A percentile compares a stretch with the other conserved stretches of the same genome.
These are phyloP conservation scores for Acrocephalus scirpaceus DNA, from an alignment of 2,797 vertebrate genomes.

Conservation along the genomic window DNA sequence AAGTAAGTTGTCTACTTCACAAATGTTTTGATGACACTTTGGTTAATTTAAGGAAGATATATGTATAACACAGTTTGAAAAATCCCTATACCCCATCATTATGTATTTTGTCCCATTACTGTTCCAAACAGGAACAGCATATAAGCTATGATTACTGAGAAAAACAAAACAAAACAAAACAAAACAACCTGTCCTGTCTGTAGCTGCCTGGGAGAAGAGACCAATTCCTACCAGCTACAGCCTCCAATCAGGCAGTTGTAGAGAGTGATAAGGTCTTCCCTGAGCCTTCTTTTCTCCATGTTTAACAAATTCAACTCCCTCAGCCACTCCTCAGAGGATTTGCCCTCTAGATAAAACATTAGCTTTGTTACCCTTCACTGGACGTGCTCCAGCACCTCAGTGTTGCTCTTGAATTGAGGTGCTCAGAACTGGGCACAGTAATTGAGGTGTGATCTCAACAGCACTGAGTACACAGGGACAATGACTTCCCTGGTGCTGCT, in stretches of 20 bases:
- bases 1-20: background rate
- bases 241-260: background rate
- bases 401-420: too few relatives aligned
- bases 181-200: background rate
- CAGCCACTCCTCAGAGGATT: background rate
- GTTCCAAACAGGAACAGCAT: background rate
- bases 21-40: background rate
- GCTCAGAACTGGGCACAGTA: background rate
- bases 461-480: background rate
- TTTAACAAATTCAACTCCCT: background rate
- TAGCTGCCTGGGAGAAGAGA: background rate
- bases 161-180: background rate
- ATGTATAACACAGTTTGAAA: background rate
- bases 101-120: background rate
- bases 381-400: background rate
- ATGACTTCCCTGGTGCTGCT: background rate
- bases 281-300: background rate
- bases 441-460: background rate
- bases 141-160: background rate
- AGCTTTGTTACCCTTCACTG: background rate
- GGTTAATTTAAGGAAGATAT: background rate
- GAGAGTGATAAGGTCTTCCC: background rate
- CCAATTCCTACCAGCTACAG: background rate
- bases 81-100: background rate
- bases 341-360: background rate